A percentile compares a stretch with the other conserved stretches of the same genome.
phyloP scores from a whole-genome alignment of 2,797 vertebrate species.

The Pseudomugil tenellus region DNA sequence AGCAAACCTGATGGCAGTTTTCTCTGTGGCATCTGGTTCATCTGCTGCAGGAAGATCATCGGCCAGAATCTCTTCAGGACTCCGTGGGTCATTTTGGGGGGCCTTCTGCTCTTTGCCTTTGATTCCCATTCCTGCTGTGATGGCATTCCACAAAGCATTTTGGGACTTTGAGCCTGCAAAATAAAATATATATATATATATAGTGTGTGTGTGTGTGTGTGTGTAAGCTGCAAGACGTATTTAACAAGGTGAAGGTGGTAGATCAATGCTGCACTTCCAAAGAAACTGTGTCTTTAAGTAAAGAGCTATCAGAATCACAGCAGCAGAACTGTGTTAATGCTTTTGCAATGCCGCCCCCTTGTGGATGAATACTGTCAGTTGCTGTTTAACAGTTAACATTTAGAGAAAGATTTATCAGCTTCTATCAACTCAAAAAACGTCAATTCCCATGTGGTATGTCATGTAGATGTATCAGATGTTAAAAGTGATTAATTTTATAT shows the following conservation, averaged over 20 bases:
- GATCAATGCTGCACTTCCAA: too few species aligned
- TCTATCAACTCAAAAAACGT: conserved; percentile 5
- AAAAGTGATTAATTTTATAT: background rate
- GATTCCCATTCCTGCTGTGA: conserved; percentile 87
- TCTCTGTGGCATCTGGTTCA: conserved; percentile 90
- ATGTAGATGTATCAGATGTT: background rate
- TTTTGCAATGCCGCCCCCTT: conserved; percentile 70
- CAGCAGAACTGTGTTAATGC: background rate
- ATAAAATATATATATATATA: background rate
- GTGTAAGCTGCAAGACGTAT: too few species aligned
- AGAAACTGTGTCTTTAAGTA: background rate
- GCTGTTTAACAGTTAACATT: background rate
- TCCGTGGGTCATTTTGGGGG: conserved; percentile 84
- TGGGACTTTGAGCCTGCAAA: conserved; percentile 93
- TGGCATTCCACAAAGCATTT: conserved; percentile 90
- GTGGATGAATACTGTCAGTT: conserved; percentile 58
- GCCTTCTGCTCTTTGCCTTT: conserved; percentile 85
- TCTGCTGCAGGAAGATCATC: conserved; percentile 89
- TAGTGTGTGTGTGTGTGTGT: too few species aligned
- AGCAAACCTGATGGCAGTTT: conserved; percentile 89
- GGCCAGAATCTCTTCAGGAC: conserved; percentile 91
- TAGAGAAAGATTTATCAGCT: background rate
- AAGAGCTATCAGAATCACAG: background rate
- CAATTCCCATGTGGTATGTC: background rate
- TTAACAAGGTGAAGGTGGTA: too few species aligned